Conservation (phyloP, 2,888 invertebrate genomes). For the Nymphalis urticae region DNA sequence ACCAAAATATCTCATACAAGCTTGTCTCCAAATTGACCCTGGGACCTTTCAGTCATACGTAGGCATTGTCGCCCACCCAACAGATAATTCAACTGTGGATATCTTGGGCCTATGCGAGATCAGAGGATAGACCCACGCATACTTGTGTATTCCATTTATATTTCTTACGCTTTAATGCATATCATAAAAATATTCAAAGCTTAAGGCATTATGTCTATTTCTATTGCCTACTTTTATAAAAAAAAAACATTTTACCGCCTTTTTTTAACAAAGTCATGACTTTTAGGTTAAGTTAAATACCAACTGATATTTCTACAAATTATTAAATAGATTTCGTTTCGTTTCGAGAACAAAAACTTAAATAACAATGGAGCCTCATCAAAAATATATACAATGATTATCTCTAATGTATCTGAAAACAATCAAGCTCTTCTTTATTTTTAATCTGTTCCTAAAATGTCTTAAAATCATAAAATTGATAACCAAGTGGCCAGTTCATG, state of each 20-base stretch:
- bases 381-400: too few species aligned
- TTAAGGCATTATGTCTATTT: background rate
- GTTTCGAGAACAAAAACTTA: too few species aligned
- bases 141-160: background rate
- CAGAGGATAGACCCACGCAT: slow-evolving; percentile 14
- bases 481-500: too few species aligned
- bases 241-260: background rate
- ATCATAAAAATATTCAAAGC: background rate
- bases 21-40: slow-evolving; percentile 18
- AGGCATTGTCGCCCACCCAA: slow-evolving; percentile 22
- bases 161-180: background rate
- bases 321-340: too few species aligned
- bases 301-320: too few species aligned
- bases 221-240: background rate
- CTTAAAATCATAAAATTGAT: too few species aligned
- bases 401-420: too few species aligned
- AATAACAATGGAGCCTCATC: too few species aligned
- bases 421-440: too few species aligned
- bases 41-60: slow-evolving; percentile 22
- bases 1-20: slow-evolving; percentile 5
- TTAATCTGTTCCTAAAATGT: too few species aligned
- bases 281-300: too few species aligned
- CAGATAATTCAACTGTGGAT: slow-evolving; percentile 6
- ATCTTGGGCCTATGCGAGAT: slow-evolving; percentile 6
- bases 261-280: background rate